Conservation (phyloP, 2,113 vertebrate species). For the Gallinago paraguaiae region DNA sequence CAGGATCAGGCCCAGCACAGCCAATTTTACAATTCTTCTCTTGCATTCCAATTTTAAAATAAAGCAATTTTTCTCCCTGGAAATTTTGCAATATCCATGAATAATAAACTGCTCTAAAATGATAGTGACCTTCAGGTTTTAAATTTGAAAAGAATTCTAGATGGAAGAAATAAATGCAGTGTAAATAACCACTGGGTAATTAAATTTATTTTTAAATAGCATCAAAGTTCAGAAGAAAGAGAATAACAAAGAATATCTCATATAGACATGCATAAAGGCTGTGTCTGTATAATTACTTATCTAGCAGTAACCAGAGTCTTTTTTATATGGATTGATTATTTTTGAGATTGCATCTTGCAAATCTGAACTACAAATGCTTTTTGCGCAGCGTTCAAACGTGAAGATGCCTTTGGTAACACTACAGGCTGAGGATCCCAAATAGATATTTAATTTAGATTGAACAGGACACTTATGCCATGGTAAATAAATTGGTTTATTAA, state of each 20-base stretch:
- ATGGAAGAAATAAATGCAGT: slow-evolving; percentile 39
- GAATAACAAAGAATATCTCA: slow-evolving; percentile 27
- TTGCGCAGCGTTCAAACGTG: slow-evolving; percentile 21
- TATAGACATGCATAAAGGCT: background rate
- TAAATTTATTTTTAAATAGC: slow-evolving; percentile 36
- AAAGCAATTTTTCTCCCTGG: slow-evolving; percentile 9
- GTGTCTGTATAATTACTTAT: slow-evolving; percentile 42
- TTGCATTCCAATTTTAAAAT: slow-evolving; percentile 29
- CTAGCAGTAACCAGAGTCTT: slow-evolving; percentile 38
- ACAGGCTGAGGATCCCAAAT: slow-evolving; percentile 66
- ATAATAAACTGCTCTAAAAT: slow-evolving; percentile 40
- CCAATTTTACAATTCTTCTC: background rate
- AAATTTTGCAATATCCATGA: slow-evolving; percentile 25
- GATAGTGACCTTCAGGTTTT: slow-evolving; percentile 39
- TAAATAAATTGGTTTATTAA: slow-evolving; percentile 79
- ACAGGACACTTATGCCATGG: slow-evolving; percentile 64
- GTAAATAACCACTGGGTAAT: slow-evolving; percentile 42
- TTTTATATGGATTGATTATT: slow-evolving; percentile 41
- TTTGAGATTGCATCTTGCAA: slow-evolving; percentile 58
- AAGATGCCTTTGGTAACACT: slow-evolving; percentile 68
- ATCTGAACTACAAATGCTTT: slow-evolving; percentile 68
- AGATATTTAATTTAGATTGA: slow-evolving; percentile 79
- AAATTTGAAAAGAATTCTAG: slow-evolving; percentile 51
- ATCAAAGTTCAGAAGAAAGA: slow-evolving; percentile 42
- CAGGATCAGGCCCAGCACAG: background rate